These are phyloP conservation scores for Hyposoter dolosus DNA, from an alignment of 2,888 invertebrate genomes.

Conservation along the genomic window DNA sequence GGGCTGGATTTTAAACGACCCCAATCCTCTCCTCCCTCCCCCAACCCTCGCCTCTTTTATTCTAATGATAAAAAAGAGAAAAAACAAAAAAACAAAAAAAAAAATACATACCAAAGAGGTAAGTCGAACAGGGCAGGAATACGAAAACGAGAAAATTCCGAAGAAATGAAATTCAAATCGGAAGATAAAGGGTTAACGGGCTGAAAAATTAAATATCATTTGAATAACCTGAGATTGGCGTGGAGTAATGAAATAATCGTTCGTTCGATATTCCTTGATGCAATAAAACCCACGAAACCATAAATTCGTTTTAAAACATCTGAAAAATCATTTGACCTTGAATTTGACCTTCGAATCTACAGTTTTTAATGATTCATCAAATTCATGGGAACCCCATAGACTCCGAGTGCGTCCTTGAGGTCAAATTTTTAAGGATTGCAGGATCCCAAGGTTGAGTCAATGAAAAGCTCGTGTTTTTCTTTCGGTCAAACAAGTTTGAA, in stretches of 20 bases:
- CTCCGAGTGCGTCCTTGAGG: background rate
- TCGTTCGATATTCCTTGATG: conserved; percentile 77
- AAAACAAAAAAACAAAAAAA: conserved; percentile 42
- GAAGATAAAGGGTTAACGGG: conserved; percentile 81
- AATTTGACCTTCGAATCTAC: background rate
- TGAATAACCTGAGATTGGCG: conserved; percentile 76
- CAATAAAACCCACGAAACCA: conserved; percentile 41
- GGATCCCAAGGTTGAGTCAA: background rate
- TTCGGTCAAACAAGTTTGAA: background rate
- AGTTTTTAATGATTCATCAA: background rate
- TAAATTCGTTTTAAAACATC: background rate
- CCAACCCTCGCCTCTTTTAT: conserved; percentile 39
- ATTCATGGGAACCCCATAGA: background rate
- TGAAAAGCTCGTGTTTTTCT: background rate
- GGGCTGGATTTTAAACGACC: conserved; percentile 78
- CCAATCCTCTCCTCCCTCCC: background rate
- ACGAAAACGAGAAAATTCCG: conserved; percentile 75
- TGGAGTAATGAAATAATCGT: conserved; percentile 80
- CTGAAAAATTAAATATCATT: conserved; percentile 84
- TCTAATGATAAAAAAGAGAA: conserved; percentile 63
- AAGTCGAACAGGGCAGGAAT: conserved; percentile 57
- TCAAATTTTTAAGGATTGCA: background rate
- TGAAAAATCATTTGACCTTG: background rate
- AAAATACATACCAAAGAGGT: conserved; percentile 15
- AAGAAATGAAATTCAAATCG: conserved; percentile 83